Evolutionary conservation across 2,888 invertebrate genomes (phyloP).

Genomic region (Nemotelus pantherinus): DNA sequence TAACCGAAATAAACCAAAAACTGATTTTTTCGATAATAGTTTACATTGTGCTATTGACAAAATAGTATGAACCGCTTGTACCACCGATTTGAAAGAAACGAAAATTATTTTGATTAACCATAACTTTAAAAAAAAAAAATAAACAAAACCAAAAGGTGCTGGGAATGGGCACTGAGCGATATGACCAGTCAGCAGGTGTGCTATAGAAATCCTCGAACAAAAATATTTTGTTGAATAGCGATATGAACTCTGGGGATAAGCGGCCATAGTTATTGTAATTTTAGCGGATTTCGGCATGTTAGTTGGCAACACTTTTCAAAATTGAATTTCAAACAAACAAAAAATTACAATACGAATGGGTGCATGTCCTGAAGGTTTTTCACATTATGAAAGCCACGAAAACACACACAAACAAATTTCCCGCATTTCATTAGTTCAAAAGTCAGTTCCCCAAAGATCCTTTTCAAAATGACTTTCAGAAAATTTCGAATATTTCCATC

Average conservation of each 20-base stretch:
- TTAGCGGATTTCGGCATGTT: neutral
- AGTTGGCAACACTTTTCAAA: neutral
- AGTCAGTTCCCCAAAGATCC: neutral
- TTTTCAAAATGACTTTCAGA: neutral
- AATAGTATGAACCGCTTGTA: neutral
- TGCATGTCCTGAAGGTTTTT: conserved; percentile 59
- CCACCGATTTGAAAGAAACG: neutral
- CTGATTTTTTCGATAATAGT: conserved; percentile 42
- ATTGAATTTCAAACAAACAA: conserved; percentile 45
- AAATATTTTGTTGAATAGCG: conserved; percentile 44
- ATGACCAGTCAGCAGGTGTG: conserved; percentile 74
- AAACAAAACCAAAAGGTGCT: conserved; percentile 52
- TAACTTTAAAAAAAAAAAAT: conserved; percentile 18
- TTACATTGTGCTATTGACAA: conserved; percentile 6
- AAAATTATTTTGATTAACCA: neutral
- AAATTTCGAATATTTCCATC: neutral
- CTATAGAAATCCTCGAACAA: conserved; percentile 65
- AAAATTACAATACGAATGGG: conserved; percentile 65
- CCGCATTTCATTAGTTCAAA: conserved; percentile 3
- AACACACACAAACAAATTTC: conserved; percentile 23
- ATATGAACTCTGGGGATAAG: conserved; percentile 65
- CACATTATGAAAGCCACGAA: neutral
- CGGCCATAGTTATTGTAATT: conserved; percentile 59
- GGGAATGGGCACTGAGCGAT: conserved; percentile 79
- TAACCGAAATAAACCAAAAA: conserved; percentile 25